phyloP scores from a whole-genome alignment of 1,140 invertebrate genomes.

The Platyscapa corneri region DNA sequence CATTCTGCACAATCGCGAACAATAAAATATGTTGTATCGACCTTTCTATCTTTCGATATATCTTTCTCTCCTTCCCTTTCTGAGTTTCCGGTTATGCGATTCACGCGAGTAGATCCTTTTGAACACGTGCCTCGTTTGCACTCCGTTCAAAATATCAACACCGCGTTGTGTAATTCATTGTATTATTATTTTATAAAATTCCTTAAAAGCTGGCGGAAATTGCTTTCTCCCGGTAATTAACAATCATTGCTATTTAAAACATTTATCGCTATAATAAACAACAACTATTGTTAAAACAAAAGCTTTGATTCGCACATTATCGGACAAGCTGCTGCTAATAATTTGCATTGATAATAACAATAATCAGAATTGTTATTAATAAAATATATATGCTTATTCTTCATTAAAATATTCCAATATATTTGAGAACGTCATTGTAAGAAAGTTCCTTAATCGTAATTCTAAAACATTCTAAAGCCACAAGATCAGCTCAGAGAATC shows the following conservation, averaged over 20 bases:
- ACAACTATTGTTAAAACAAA: neutral
- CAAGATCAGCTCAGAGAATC: too few species aligned
- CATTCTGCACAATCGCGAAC: neutral
- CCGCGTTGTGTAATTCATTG: neutral
- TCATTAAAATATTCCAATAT: too few species aligned
- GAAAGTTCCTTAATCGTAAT: too few species aligned
- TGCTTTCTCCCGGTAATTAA: too few species aligned
- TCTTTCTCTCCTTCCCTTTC: neutral
- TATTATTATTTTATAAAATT: neutral
- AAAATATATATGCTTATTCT: too few species aligned
- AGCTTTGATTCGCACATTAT: too few species aligned
- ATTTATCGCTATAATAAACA: neutral
- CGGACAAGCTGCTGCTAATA: neutral
- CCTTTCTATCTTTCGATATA: constrained; percentile 11
- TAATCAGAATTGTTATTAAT: too few species aligned
- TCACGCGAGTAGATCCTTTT: constrained; percentile 16
- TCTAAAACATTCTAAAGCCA: too few species aligned
- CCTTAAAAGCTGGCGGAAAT: too few species aligned
- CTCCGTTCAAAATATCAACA: neutral
- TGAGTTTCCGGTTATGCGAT: constrained; percentile 28
- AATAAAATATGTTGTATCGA: constrained; percentile 13
- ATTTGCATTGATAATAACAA: neutral
- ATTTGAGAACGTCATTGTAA: too few species aligned
- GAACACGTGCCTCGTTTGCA: neutral
- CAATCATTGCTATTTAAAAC: neutral